Evolutionary conservation across 1,140 invertebrate genomes (phyloP).

Genomic region (Whitmania pigra): DNA sequence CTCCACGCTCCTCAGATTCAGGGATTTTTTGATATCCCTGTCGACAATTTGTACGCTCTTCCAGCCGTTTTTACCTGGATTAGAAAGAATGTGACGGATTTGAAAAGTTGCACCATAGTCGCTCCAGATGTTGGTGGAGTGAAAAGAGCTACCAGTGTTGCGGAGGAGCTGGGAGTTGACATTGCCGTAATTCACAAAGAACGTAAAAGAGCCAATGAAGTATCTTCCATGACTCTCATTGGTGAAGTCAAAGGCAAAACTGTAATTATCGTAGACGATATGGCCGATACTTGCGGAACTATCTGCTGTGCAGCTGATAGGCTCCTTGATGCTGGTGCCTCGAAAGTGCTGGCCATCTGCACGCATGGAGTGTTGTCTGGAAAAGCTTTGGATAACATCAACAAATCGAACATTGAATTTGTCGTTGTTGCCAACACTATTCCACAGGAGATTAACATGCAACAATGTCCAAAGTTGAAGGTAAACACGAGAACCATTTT

Average conservation of each 20-base stretch:
- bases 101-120: constrained; percentile 89
- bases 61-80: constrained; percentile 98
- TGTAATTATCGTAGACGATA: constrained; percentile 94
- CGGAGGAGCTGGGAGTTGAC: constrained; percentile 86
- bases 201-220: constrained; percentile 85
- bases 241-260: constrained; percentile 88
- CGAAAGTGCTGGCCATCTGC: constrained; percentile 75
- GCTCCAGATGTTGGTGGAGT: constrained; percentile 97
- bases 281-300: constrained; percentile 97
- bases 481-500: constrained; percentile 43
- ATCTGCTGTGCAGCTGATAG: constrained; percentile 84
- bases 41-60: constrained; percentile 95
- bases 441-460: constrained; percentile 90
- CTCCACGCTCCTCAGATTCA: constrained; percentile 94
- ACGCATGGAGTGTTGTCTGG: constrained; percentile 97
- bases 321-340: constrained; percentile 14
- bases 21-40: constrained; percentile 98
- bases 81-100: constrained; percentile 91
- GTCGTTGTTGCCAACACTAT: constrained; percentile 99
- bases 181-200: constrained; percentile 98
- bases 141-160: constrained; percentile 86
- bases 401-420: constrained; percentile 87
- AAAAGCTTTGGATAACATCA: constrained; percentile 85
- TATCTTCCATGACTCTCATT: constrained; percentile 93
- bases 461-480: constrained; percentile 83